These are phyloP conservation scores for Sphaeridia pumilis DNA, from an alignment of 2,888 invertebrate species.

Conservation along the genomic window DNA sequence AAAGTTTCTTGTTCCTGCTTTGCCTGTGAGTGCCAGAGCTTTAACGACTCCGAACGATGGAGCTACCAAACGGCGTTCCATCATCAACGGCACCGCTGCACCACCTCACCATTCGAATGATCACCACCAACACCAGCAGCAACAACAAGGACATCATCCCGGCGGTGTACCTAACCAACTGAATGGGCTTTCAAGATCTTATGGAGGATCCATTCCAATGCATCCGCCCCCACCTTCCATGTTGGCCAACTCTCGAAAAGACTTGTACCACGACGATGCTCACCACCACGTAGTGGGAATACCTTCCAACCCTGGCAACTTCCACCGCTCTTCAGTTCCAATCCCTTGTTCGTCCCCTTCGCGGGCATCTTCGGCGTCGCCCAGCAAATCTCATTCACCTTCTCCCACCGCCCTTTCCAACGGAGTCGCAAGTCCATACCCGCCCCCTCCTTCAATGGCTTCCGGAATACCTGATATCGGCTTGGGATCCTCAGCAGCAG, in stretches of 20 bases:
- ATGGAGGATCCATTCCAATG: slow-evolving; percentile 19
- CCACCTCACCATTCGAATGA: slow-evolving; percentile 5
- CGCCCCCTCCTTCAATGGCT: slow-evolving; percentile 28
- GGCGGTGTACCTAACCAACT: background rate
- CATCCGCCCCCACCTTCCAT: slow-evolving; percentile 13
- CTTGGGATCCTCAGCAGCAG: slow-evolving; percentile 17
- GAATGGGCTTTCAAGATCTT: slow-evolving; percentile 21
- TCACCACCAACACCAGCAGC: slow-evolving; percentile 7
- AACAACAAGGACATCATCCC: background rate
- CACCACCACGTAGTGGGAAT: slow-evolving; percentile 16
- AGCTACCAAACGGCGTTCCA: slow-evolving; percentile 22
- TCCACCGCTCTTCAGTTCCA: slow-evolving; percentile 27
- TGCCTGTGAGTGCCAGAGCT: slow-evolving; percentile 32
- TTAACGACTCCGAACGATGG: slow-evolving; percentile 14
- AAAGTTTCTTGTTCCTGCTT: slow-evolving; percentile 35
- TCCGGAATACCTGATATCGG: slow-evolving; percentile 16
- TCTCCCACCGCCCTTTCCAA: background rate
- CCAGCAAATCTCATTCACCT: slow-evolving; percentile 28
- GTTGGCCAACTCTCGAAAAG: slow-evolving; percentile 20
- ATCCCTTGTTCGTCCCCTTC: slow-evolving; percentile 34
- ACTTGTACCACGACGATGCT: slow-evolving; percentile 25
- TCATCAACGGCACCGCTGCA: slow-evolving; percentile 26
- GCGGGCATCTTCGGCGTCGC: slow-evolving; percentile 30
- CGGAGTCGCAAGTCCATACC: slow-evolving; percentile 12
- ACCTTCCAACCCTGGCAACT: slow-evolving; percentile 23